Evolutionary conservation across 2,113 vertebrate species (phyloP).

Genomic region (Alectura lathami): DNA sequence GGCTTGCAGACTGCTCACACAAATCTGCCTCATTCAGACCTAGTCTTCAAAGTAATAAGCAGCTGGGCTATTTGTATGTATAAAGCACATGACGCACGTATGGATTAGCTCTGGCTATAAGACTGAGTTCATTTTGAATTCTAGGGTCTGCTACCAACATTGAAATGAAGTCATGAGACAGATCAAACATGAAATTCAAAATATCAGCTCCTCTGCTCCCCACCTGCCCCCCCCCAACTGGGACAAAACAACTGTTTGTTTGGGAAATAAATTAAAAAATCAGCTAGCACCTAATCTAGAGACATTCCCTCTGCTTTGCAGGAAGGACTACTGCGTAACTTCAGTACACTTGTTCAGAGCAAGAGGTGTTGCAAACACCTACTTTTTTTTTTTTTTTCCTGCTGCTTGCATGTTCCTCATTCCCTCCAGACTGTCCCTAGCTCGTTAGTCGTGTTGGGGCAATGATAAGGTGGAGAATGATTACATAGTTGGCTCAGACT

Average conservation of each 20-base stretch:
- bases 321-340: not conserved
- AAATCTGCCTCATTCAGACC: not conserved
- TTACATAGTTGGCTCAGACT: conserved; percentile 69
- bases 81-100: not conserved
- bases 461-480: conserved; percentile 68
- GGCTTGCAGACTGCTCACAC: not conserved
- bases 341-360: not conserved
- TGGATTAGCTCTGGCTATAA: not conserved
- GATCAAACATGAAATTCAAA: not conserved
- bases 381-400: not conserved
- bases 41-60: not conserved
- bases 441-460: conserved; percentile 63
- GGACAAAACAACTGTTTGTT: not conserved
- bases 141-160: not conserved
- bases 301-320: not conserved
- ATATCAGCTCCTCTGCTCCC: not conserved
- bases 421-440: conserved; percentile 57
- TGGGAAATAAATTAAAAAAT: not conserved
- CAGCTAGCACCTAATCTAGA: not conserved
- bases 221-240: fast-evolving
- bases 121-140: not conserved
- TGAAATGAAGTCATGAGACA: not conserved
- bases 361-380: conserved; percentile 15
- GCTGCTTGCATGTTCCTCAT: conserved; percentile 36
- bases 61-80: not conserved